Evolutionary conservation across 2,797 vertebrate species (phyloP).

Genomic region (Scarus forsteni): DNA sequence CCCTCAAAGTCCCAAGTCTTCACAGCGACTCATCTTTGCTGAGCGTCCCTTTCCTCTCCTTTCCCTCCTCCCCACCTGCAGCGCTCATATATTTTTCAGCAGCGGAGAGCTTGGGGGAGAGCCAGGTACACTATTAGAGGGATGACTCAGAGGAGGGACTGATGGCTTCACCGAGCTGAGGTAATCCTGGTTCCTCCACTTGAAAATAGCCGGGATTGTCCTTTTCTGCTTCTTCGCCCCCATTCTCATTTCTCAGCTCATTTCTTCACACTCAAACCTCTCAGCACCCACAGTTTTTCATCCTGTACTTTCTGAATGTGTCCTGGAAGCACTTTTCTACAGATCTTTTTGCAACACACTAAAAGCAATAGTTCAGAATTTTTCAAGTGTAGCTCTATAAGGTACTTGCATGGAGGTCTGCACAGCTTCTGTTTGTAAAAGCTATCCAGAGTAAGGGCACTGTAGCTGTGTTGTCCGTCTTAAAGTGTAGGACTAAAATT

Average conservation of each 20-base stretch:
- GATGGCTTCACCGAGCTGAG: conserved; percentile 47
- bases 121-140: conserved; percentile 60
- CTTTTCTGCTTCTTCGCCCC: conserved; percentile 6
- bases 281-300: neutral
- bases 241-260: neutral
- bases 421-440: neutral
- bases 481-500: too few relatives aligned
- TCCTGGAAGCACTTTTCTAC: neutral
- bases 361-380: neutral
- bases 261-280: conserved; percentile 8
- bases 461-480: neutral
- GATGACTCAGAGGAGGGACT: conserved; percentile 62
- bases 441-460: neutral
- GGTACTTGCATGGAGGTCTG: too few relatives aligned
- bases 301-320: neutral
- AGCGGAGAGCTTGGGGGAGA: conserved; percentile 50
- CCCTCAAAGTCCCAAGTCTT: conserved; percentile 44
- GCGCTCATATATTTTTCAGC: conserved; percentile 70
- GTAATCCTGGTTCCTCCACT: conserved; percentile 53
- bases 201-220: conserved; percentile 45
- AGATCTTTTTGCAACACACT: neutral
- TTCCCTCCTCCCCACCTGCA: conserved; percentile 42
- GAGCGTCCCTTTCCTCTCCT: neutral
- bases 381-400: neutral
- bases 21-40: conserved; percentile 27